phyloP scores from a whole-genome alignment of 2,888 invertebrate species.

The Horisme vitalbata region DNA sequence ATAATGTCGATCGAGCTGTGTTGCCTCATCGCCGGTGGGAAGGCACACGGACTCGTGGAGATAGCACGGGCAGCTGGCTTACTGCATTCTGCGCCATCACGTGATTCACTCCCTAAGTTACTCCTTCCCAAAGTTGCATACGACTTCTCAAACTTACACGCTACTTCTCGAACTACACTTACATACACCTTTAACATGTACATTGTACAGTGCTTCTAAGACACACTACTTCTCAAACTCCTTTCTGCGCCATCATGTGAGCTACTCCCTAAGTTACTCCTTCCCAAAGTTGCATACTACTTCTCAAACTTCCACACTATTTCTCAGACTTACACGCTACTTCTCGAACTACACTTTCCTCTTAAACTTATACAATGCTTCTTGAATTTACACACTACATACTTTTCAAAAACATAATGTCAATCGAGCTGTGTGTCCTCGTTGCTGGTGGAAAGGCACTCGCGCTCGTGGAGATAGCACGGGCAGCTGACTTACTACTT shows the following conservation, averaged over 20 bases:
- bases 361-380: not conserved
- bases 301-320: not conserved
- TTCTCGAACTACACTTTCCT: too few species aligned
- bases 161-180: too few species aligned
- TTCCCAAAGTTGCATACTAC: not conserved
- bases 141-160: not conserved
- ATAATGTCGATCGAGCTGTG: too few species aligned
- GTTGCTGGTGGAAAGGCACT: constrained; percentile 98
- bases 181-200: too few species aligned
- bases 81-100: constrained; percentile 35
- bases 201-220: not conserved
- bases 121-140: not conserved
- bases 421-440: constrained; percentile 97
- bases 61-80: constrained; percentile 75
- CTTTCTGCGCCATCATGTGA: constrained; percentile 37
- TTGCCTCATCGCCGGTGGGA: constrained; percentile 97
- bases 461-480: constrained; percentile 90
- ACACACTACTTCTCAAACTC: too few species aligned
- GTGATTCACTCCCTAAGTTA: constrained; percentile 18
- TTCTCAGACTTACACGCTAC: not conserved
- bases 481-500: constrained; percentile 49
- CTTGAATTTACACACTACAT: too few species aligned
- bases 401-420: too few species aligned
- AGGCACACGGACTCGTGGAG: constrained; percentile 94
- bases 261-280: not conserved